Conservation (phyloP, 2,888 invertebrate genomes). For the Drosophila emarginata region DNA sequence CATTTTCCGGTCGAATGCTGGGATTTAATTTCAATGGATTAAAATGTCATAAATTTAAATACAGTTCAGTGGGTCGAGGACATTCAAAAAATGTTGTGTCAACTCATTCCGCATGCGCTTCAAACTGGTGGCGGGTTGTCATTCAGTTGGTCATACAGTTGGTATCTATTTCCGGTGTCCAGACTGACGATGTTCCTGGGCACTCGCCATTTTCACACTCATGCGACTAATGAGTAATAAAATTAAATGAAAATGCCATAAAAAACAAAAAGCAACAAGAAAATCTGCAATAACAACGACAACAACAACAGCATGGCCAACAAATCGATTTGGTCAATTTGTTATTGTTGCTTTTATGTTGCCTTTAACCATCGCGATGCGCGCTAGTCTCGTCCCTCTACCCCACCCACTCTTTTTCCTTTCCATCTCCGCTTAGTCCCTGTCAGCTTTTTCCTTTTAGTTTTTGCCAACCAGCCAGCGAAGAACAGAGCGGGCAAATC, state of each 20-base stretch:
- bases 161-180: slow-evolving; percentile 24
- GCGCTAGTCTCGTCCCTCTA: slow-evolving; percentile 2
- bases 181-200: slow-evolving; percentile 32
- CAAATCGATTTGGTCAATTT: slow-evolving; percentile 78
- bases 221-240: slow-evolving; percentile 74
- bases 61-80: slow-evolving; percentile 56
- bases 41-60: slow-evolving; percentile 69
- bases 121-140: slow-evolving; percentile 31
- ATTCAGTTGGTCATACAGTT: slow-evolving; percentile 50
- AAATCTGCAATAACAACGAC: slow-evolving; percentile 10
- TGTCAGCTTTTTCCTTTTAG: slow-evolving; percentile 6
- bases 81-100: slow-evolving; percentile 14
- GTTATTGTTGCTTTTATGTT: slow-evolving; percentile 66
- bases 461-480: slow-evolving; percentile 52
- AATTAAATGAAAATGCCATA: slow-evolving; percentile 73
- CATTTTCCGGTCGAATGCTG: slow-evolving; percentile 59
- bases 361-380: slow-evolving; percentile 29
- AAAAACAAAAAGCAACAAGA: slow-evolving; percentile 47
- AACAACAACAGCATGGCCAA: slow-evolving; percentile 36
- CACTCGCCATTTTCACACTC: slow-evolving; percentile 75
- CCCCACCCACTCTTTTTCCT: neutral
- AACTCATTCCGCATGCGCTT: slow-evolving; percentile 42
- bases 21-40: slow-evolving; percentile 68
- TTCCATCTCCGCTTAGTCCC: neutral
- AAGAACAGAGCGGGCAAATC: slow-evolving; percentile 68